These are phyloP conservation scores for Pangasius sanitwongsei DNA, from an alignment of 2,797 vertebrate species.

Conservation along the genomic window DNA sequence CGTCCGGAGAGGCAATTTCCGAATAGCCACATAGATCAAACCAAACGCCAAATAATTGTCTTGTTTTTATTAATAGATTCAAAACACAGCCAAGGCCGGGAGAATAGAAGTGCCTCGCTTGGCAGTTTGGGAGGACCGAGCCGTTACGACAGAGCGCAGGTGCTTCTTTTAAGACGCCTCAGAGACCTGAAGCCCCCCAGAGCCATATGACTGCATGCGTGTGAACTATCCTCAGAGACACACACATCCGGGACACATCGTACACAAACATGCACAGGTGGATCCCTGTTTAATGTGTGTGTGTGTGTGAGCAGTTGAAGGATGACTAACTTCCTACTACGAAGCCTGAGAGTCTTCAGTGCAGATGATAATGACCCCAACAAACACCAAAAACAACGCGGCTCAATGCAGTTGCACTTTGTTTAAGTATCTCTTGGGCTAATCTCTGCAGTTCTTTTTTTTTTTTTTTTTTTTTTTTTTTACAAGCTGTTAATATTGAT, in stretches of 20 bases:
- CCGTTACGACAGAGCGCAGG: constrained; percentile 66
- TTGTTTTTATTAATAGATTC: constrained; percentile 74
- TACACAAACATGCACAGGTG: constrained; percentile 47
- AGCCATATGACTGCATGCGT: constrained; percentile 4
- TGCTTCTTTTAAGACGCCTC: constrained; percentile 48
- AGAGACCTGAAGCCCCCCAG: constrained; percentile 25
- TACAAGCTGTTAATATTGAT: constrained; percentile 83
- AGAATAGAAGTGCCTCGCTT: constrained; percentile 65
- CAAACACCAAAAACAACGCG: constrained; percentile 17
- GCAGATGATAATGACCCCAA: not conserved
- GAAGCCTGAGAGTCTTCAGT: constrained; percentile 36
- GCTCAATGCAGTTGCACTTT: constrained; percentile 65
- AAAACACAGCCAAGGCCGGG: constrained; percentile 71
- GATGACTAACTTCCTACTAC: constrained; percentile 57
- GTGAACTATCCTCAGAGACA: constrained; percentile 25
- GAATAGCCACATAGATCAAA: constrained; percentile 76
- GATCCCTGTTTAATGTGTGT: constrained; percentile 11
- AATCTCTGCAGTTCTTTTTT: constrained; percentile 71
- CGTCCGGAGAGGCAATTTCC: constrained; percentile 51
- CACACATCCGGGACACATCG: constrained; percentile 27
- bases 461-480: constrained; percentile 71
- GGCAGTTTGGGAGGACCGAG: constrained; percentile 61
- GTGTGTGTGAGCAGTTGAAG: constrained; percentile 47
- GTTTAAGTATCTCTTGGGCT: constrained; percentile 72
- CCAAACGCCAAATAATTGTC: constrained; percentile 76